Evolutionary conservation across 2,113 vertebrate species (phyloP).

Genomic region (Thomomys bottae): DNA sequence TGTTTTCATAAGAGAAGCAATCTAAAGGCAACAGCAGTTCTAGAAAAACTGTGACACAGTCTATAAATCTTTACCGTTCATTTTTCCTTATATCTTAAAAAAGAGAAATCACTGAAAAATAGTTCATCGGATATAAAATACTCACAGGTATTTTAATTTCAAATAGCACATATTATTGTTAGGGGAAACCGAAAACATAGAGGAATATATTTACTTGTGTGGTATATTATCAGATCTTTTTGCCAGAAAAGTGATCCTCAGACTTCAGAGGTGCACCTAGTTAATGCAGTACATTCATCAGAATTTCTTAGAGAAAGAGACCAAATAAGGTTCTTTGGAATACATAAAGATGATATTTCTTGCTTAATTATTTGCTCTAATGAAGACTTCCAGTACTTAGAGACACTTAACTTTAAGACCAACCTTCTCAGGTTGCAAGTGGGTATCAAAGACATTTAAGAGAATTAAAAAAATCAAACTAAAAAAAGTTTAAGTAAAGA

Average conservation of each 20-base stretch:
- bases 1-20: conserved; percentile 76
- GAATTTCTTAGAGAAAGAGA: too few species aligned
- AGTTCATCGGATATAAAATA: conserved; percentile 49
- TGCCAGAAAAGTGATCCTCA: background rate
- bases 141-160: conserved; percentile 60
- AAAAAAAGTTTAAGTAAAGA: background rate
- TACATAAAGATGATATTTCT: background rate
- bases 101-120: conserved; percentile 63
- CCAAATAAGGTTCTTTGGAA: too few species aligned
- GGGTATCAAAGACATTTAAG: too few species aligned
- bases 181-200: background rate
- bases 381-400: background rate
- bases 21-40: conserved; percentile 66
- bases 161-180: conserved; percentile 11
- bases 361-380: background rate
- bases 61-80: conserved; percentile 77
- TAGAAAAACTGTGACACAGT: conserved; percentile 67
- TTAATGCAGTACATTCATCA: too few species aligned
- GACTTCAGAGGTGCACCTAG: background rate
- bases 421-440: too few species aligned
- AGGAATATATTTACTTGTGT: background rate
- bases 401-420: too few species aligned
- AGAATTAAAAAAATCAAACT: too few species aligned
- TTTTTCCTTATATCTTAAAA: conserved; percentile 54
- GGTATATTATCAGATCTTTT: background rate